A percentile compares a stretch with the other conserved stretches of the same genome.
These are phyloP conservation scores for Rachycentron canadum DNA, from an alignment of 2,797 vertebrate species.

Conservation along the genomic window DNA sequence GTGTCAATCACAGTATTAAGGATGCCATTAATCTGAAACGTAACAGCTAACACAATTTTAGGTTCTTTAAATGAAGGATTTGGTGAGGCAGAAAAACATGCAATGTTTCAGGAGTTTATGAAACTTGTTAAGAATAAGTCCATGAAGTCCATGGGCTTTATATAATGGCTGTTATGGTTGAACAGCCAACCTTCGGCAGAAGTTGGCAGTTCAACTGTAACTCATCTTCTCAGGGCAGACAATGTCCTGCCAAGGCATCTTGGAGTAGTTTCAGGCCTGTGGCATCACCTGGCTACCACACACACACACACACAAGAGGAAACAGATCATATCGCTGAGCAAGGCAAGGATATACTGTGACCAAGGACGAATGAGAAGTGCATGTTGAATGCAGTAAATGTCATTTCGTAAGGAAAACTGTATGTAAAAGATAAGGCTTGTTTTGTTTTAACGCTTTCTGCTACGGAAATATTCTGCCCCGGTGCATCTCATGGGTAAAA, in stretches of 20 bases:
- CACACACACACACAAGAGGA: conserved; percentile 20
- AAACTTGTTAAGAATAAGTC: not conserved
- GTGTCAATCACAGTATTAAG: not conserved
- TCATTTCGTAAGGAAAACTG: conserved; percentile 2
- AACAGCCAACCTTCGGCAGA: conserved; percentile 15
- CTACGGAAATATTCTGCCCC: not conserved
- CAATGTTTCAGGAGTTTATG: not conserved
- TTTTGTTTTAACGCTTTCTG: not conserved
- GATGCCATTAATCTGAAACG: not conserved
- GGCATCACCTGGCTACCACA: conserved; percentile 11
- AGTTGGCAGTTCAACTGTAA: conserved; percentile 20
- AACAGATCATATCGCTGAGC: conserved; percentile 32
- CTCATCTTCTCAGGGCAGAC: conserved; percentile 22
- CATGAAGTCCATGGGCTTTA: conserved; percentile 1
- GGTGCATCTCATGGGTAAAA: not conserved
- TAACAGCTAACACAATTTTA: not conserved
- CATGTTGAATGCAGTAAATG: conserved; percentile 31
- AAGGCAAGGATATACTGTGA: conserved; percentile 28
- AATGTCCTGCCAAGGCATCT: conserved; percentile 39
- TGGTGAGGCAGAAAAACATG: conserved; percentile 13
- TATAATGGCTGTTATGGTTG: not conserved
- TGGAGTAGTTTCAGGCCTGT: conserved; percentile 46
- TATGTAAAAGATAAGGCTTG: not conserved
- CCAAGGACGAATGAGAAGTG: conserved; percentile 44
- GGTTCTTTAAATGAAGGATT: conserved; percentile 18